These are phyloP conservation scores for Ondatra zibethicus DNA, from an alignment of 2,113 vertebrate genomes.

Conservation along the genomic window DNA sequence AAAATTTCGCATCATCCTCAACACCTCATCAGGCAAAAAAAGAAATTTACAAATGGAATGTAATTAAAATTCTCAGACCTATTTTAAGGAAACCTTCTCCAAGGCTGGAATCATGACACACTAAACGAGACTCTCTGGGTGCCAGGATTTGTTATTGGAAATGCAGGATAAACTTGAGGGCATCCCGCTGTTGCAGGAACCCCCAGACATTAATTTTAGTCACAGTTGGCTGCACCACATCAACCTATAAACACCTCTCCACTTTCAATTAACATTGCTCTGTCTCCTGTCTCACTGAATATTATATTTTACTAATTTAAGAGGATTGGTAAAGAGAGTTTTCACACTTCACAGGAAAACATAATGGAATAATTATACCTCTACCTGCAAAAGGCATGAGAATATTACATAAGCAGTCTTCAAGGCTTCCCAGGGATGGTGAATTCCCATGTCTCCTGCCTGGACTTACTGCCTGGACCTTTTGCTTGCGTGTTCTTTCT, in stretches of 20 bases:
- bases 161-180: conserved; percentile 82
- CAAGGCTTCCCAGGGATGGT: conserved; percentile 79
- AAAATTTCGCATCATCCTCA: neutral
- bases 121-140: neutral
- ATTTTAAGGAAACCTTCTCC: neutral
- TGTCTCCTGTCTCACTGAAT: conserved; percentile 88
- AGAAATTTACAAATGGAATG: conserved; percentile 11
- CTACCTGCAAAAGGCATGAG: conserved; percentile 88
- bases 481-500: fast-evolving
- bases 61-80: conserved; percentile 60
- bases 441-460: conserved; percentile 58
- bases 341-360: conserved; percentile 92
- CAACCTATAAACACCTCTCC: conserved; percentile 90
- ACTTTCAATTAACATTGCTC: conserved; percentile 90
- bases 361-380: conserved; percentile 92
- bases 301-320: conserved; percentile 91
- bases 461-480: neutral
- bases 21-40: conserved; percentile 51
- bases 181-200: conserved; percentile 81
- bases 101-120: conserved; percentile 21
- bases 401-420: conserved; percentile 86
- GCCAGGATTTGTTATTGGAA: conserved; percentile 70
- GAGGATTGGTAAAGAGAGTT: conserved; percentile 90
- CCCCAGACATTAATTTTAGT: conserved; percentile 87
- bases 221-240: conserved; percentile 87